A percentile compares a stretch with the other conserved stretches of the same genome.
phyloP scores from a whole-genome alignment of 2,113 vertebrate genomes.

The Nycticebus coucang region DNA sequence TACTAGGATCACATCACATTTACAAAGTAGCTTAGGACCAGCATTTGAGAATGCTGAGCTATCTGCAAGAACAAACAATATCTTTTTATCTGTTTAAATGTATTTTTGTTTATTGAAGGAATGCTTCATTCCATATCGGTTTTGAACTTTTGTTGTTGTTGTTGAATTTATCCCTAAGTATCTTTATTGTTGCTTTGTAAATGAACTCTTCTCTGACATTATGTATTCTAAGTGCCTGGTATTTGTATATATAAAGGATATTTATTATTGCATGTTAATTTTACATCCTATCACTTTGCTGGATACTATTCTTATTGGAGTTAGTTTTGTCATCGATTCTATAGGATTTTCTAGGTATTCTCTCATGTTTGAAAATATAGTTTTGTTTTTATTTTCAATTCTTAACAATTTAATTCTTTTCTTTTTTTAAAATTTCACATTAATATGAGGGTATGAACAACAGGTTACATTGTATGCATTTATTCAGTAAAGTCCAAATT shows the following conservation, averaged over 20 bases:
- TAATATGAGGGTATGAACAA: too few species aligned
- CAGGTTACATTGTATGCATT: too few species aligned
- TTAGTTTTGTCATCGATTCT: too few species aligned
- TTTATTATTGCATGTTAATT: too few species aligned
- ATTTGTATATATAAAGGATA: rapidly evolving
- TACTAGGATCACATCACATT: rapidly evolving
- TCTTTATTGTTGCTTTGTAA: neutral
- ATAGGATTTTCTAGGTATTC: neutral
- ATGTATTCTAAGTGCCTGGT: neutral
- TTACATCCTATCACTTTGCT: neutral
- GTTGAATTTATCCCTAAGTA: neutral
- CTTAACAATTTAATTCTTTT: neutral
- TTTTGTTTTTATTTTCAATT: neutral
- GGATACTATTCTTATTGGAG: too few species aligned
- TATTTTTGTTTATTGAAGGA: neutral
- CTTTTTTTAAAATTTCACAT: too few species aligned
- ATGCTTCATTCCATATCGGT: too few species aligned
- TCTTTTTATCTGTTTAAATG: neutral
- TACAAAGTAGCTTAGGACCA: neutral
- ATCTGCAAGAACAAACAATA: too few species aligned
- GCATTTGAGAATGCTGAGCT: too few species aligned
- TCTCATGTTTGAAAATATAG: neutral
- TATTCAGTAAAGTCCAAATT: too few species aligned
- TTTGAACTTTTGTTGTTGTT: too few species aligned
- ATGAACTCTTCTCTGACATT: neutral